phyloP scores from a whole-genome alignment of 2,888 invertebrate genomes.

The Dynastes hyllus region DNA sequence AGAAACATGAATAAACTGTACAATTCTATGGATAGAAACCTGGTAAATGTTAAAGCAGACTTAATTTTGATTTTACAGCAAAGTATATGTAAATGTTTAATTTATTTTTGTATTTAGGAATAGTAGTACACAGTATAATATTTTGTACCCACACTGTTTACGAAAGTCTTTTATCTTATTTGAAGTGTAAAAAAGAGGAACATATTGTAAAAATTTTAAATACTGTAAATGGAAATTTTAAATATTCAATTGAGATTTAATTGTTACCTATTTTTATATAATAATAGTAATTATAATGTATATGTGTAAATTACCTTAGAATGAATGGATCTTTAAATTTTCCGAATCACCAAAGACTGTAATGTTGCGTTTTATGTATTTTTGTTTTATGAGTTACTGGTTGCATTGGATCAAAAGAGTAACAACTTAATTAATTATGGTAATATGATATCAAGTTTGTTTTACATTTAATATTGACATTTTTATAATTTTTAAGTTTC shows the following conservation, averaged over 20 bases:
- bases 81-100: constrained; percentile 47
- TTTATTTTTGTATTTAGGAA: constrained; percentile 50
- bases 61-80: constrained; percentile 37
- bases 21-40: constrained; percentile 37
- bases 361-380: constrained; percentile 15
- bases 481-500: neutral
- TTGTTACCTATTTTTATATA: constrained; percentile 45
- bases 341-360: constrained; percentile 43
- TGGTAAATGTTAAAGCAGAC: constrained; percentile 31
- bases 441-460: neutral
- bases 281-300: constrained; percentile 34
- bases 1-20: constrained; percentile 35
- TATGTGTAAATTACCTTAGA: constrained; percentile 38
- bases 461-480: neutral
- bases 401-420: neutral
- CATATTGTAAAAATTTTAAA: constrained; percentile 42
- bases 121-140: constrained; percentile 43
- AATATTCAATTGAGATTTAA: constrained; percentile 47
- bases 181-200: constrained; percentile 27
- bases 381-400: constrained; percentile 9
- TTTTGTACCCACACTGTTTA: constrained; percentile 30
- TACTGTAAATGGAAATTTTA: constrained; percentile 41
- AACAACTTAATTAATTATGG: too few relatives aligned
- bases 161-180: constrained; percentile 8
- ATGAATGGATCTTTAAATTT: constrained; percentile 45